Percentiles rank a stretch among this genome's conserved stretches.
Conservation (phyloP, 2,113 vertebrate species). For the Psephotus haematonotus region DNA sequence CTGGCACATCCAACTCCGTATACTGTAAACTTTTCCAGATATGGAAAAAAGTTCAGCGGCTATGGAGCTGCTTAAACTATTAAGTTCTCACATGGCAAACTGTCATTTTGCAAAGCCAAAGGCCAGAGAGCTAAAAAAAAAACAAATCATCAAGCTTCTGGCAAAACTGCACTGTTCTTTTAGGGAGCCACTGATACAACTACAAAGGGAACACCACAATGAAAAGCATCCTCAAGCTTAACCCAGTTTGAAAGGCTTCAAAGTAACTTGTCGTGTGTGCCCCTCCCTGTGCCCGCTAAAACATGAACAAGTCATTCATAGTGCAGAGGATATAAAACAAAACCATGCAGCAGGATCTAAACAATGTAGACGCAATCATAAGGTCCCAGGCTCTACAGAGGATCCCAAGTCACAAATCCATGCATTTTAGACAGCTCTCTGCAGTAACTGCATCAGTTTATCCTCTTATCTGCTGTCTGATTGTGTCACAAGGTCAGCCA, state of each 20-base stretch:
- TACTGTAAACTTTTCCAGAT: neutral
- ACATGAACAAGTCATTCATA: neutral
- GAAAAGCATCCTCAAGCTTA: neutral
- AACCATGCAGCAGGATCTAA: neutral
- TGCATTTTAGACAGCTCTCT: neutral
- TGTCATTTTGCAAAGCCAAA: neutral
- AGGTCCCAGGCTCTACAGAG: neutral
- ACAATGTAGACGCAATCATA: neutral
- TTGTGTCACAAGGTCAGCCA: neutral
- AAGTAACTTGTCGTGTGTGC: fast-evolving
- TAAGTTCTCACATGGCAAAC: neutral
- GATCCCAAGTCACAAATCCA: neutral
- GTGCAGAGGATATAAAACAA: neutral
- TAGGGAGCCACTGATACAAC: neutral
- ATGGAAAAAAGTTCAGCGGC: neutral
- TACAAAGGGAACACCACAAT: neutral
- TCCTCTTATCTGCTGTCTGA: neutral
- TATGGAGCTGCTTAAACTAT: neutral
- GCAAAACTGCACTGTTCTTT: neutral
- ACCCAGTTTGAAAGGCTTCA: neutral
- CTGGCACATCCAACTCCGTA: neutral
- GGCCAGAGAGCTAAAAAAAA: neutral
- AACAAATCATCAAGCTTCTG: neutral
- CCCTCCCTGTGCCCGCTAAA: neutral
- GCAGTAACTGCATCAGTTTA: neutral